phyloP scores from a whole-genome alignment of 1,140 invertebrate genomes.

The Drosophila subobscura region DNA sequence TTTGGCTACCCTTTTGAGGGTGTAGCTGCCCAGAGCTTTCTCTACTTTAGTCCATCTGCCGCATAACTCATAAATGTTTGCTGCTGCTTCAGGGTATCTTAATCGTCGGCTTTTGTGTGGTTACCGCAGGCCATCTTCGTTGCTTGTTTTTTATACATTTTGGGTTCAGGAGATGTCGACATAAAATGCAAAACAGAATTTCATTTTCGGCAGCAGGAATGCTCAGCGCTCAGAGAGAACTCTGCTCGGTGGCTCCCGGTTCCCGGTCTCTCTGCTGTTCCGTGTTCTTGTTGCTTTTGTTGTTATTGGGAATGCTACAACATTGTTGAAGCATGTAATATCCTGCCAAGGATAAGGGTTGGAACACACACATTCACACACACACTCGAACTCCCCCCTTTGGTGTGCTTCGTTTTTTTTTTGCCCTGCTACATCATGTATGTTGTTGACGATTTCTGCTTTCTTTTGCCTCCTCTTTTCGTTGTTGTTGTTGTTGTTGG shows the following conservation, averaged over 20 bases:
- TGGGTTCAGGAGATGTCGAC: constrained; percentile 78
- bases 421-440: constrained; percentile 44
- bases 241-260: no score
- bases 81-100: no score
- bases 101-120: constrained; percentile 4
- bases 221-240: constrained; percentile 39
- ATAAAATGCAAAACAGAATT: constrained; percentile 83
- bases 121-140: constrained; percentile 6
- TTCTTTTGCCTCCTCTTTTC: constrained; percentile 36
- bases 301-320: constrained; percentile 82
- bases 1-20: not conserved
- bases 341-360: constrained; percentile 81
- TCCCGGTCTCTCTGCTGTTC: no score
- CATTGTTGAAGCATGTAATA: constrained; percentile 82
- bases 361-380: constrained; percentile 57
- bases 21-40: no score
- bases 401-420: not conserved
- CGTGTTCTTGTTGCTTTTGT: constrained; percentile 33
- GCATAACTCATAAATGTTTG: no score
- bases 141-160: constrained; percentile 62
- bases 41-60: no score
- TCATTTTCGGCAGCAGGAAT: constrained; percentile 82
- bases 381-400: constrained; percentile 25
- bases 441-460: constrained; percentile 79
- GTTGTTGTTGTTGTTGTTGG: constrained; percentile 22